These are phyloP conservation scores for Campaea margaritaria DNA, from an alignment of 2,888 invertebrate species.

Conservation along the genomic window DNA sequence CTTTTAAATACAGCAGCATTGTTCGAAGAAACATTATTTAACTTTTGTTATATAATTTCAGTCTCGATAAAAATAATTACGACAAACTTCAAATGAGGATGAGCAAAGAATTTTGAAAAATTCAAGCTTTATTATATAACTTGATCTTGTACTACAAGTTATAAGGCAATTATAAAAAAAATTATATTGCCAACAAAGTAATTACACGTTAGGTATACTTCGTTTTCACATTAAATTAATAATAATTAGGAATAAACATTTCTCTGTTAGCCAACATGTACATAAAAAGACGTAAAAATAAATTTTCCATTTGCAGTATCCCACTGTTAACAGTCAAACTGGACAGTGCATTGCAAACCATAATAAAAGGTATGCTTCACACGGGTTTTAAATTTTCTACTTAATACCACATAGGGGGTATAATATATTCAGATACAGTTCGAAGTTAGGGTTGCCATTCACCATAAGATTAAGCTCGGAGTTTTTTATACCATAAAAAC, in stretches of 20 bases:
- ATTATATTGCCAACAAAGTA: neutral
- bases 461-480: too few relatives aligned
- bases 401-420: slow-evolving; percentile 46
- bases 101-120: too few relatives aligned
- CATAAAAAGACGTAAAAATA: slow-evolving; percentile 26
- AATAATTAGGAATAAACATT: too few relatives aligned
- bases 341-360: slow-evolving; percentile 44
- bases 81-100: too few relatives aligned
- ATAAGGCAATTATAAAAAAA: too few relatives aligned
- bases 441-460: slow-evolving; percentile 43
- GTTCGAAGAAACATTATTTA: too few relatives aligned
- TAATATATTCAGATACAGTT: slow-evolving; percentile 64
- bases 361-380: slow-evolving; percentile 46
- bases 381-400: slow-evolving; percentile 47
- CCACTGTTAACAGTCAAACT: slow-evolving; percentile 41
- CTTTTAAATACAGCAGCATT: too few relatives aligned
- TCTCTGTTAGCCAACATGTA: neutral
- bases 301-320: slow-evolving; percentile 31
- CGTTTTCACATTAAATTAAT: neutral
- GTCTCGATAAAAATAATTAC: too few relatives aligned
- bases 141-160: too few relatives aligned
- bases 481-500: too few relatives aligned
- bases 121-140: too few relatives aligned
- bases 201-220: neutral
- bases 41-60: too few relatives aligned